phyloP scores from a whole-genome alignment of 2,888 invertebrate genomes.

The Reticulitermes lucifugus region DNA sequence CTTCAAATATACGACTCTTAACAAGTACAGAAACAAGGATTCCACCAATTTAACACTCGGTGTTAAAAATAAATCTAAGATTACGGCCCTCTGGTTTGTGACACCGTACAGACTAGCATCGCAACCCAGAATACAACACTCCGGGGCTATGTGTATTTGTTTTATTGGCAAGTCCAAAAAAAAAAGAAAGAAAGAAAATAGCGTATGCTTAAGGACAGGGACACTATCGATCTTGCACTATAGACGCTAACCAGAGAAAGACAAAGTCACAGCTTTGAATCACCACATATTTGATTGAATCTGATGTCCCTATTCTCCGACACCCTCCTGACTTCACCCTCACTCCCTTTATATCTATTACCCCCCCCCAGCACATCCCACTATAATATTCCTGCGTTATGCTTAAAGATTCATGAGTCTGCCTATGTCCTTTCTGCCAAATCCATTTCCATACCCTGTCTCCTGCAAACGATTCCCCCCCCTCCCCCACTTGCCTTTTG shows the following conservation, averaged over 20 bases:
- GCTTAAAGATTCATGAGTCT: constrained; percentile 30
- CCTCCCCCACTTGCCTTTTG: background rate
- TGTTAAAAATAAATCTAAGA: no score
- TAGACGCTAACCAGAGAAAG: background rate
- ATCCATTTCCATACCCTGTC: constrained; percentile 5
- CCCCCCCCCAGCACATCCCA: constrained; percentile 11
- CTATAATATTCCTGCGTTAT: constrained; percentile 16
- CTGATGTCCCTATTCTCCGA: background rate
- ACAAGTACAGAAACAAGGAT: no score
- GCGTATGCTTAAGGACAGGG: background rate
- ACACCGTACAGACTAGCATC: no score
- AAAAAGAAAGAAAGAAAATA: background rate
- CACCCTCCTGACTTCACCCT: background rate
- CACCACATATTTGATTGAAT: constrained; percentile 35
- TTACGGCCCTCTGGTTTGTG: no score
- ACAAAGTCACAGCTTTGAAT: constrained; percentile 23
- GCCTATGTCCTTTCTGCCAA: constrained; percentile 1
- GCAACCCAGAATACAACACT: no score
- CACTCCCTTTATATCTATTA: constrained; percentile 14
- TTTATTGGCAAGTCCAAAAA: background rate
- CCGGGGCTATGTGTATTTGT: background rate
- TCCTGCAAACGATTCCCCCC: background rate
- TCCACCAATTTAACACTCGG: no score
- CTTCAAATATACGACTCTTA: no score
- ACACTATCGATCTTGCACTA: background rate